Base-by-base conservation (phyloP, 53 echinoderm and acorn worm species). In the Holothuria scabra region DNA sequence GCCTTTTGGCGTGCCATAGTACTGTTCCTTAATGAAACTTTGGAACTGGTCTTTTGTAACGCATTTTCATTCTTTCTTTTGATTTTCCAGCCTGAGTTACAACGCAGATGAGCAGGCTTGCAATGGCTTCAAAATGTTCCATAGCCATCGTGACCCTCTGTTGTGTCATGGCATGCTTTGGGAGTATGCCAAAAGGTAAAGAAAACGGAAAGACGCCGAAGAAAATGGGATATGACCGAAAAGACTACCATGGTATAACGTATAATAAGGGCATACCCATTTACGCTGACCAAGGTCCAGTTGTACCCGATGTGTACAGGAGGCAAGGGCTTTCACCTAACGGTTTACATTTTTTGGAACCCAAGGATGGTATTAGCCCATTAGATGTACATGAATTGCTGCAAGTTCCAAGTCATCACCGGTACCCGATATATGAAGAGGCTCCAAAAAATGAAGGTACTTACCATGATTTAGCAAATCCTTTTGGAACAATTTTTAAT, bases 361-460 rank as follows among this genome's bases (percentile, higher is more conserved):
- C 46, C 2, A 28, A 34, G 11, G 20, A 56, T 57, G 78, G n/a
- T 28, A 31, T 58, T 21, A 78, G 31, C 30, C 78, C 78, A 6
- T 8, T 20, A 18, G 32, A 78, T 13, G 31, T 78, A 18, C 56
- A 58, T 32, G 28, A 78, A 14, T 33, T 29, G 21, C 33, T 58
- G 19, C 56, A 78, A 46, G 55, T 58, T 24, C 78, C 56, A 31
- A 78, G 52, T 28, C 78, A 46, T 49, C 78, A 78, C 12, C 56
- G 30, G 59, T 78, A 78, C 32, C 78, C 78, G 59, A 78, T 78
- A 56, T 78, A 78, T 56, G 56, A 78, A 33, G 78, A 78, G 29
- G 56, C 78, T 1, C 78, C 78, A 13, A 78, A 78, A 52, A 32
- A 78, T 33, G 28, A 23, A 46, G 56, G 78, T 78, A 78, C 20